Evolutionary conservation across 2,797 vertebrate genomes (phyloP).

Genomic region (Coilia nasus): DNA sequence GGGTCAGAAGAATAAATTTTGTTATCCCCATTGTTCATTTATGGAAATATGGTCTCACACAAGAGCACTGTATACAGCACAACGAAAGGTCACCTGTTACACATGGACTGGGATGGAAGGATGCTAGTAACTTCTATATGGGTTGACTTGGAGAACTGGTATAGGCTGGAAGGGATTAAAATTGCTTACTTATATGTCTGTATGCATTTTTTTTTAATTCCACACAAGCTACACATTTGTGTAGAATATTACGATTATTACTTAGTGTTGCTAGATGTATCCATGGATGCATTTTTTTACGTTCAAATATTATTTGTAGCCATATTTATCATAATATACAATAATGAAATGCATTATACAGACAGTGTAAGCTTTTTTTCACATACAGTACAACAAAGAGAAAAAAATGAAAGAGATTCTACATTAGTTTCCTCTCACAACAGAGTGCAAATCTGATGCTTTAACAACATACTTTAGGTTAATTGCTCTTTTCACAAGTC

Average conservation of each 20-base stretch:
- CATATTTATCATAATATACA: slow-evolving; percentile 90
- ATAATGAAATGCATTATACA: slow-evolving; percentile 93
- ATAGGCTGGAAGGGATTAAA: slow-evolving; percentile 82
- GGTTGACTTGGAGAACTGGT: slow-evolving; percentile 80
- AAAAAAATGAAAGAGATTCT: slow-evolving; percentile 79
- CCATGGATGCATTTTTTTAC: slow-evolving; percentile 84
- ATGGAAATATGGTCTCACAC: slow-evolving; percentile 90
- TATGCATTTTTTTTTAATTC: slow-evolving; percentile 82
- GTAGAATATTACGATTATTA: slow-evolving; percentile 88
- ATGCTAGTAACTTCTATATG: slow-evolving; percentile 84
- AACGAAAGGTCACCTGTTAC: slow-evolving; percentile 90
- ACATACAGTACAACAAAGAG: slow-evolving; percentile 87
- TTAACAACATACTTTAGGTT: slow-evolving; percentile 85
- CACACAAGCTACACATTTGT: slow-evolving; percentile 90
- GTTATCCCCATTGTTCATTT: slow-evolving; percentile 84
- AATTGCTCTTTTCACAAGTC: slow-evolving; percentile 78
- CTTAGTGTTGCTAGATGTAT: slow-evolving; percentile 96
- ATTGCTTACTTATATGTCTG: slow-evolving; percentile 81
- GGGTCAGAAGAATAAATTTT: slow-evolving; percentile 80
- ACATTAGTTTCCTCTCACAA: slow-evolving; percentile 91
- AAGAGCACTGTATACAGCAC: slow-evolving; percentile 98
- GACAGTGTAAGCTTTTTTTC: slow-evolving; percentile 95
- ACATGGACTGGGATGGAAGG: slow-evolving; percentile 88
- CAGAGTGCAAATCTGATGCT: slow-evolving; percentile 98
- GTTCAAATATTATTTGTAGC: slow-evolving; percentile 87